phyloP scores from a whole-genome alignment of 2,797 vertebrate species.

The Anas capensis region DNA sequence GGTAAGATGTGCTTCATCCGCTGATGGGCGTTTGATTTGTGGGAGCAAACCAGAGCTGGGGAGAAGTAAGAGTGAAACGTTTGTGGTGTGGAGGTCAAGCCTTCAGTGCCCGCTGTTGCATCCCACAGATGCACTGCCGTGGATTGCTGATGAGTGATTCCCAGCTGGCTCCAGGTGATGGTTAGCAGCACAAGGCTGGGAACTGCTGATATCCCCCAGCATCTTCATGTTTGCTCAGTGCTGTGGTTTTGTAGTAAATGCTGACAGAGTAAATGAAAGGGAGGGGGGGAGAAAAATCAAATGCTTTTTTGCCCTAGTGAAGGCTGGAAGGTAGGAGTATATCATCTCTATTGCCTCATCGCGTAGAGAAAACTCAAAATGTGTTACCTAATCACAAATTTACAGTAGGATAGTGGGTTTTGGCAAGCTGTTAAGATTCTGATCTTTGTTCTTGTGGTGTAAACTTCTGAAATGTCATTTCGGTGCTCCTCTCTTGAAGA shows the following conservation, averaged over 20 bases:
- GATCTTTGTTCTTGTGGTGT: background rate
- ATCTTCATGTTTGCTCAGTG: background rate
- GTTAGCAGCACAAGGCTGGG: background rate
- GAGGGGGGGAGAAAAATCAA: too few species aligned
- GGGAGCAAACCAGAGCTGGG: background rate
- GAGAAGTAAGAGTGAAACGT: background rate
- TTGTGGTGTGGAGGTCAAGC: accelerated
- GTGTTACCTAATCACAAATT: background rate
- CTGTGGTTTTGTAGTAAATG: background rate
- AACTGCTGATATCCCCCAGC: background rate
- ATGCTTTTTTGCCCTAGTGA: background rate
- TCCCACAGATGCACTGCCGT: background rate
- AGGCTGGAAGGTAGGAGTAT: background rate
- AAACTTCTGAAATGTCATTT: background rate
- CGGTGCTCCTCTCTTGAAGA: background rate
- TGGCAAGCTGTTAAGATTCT: background rate
- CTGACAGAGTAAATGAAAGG: background rate
- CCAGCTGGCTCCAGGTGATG: background rate
- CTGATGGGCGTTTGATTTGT: background rate
- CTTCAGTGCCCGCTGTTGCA: background rate
- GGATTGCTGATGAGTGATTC: background rate
- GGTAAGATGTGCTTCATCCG: background rate
- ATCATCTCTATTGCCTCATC: background rate
- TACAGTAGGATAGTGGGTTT: background rate
- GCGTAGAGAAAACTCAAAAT: background rate